Evolutionary conservation across 2,797 vertebrate genomes (phyloP), one percentile per base, ranked within the genome.

Genomic region (Chrosomus eos): DNA sequence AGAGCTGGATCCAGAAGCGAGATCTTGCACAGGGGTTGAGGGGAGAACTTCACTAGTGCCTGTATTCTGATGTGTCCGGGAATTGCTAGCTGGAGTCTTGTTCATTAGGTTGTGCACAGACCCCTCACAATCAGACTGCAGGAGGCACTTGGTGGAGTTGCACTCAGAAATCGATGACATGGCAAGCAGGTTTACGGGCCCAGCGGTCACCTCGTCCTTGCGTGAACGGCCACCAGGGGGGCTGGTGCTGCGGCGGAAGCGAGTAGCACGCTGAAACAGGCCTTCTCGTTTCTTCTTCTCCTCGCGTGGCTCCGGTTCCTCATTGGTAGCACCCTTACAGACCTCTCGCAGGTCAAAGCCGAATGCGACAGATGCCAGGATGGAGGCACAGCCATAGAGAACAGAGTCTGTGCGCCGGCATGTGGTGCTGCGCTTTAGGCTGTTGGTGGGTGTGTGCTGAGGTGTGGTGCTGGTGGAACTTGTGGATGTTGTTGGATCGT

Each of bases 341-440:
- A 96, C 93, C 82, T 97, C 96, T 23, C 97, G 92, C 11, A 99
- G 91, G 81, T 99, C 97, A 3, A 95, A 94, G 36, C 98, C 97
- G 33, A 99, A 93, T 23, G 95, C 96, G n/a, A 99, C 93, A 0
- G 97, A 97, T 0, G 97, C 97, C 86, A 99, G 94, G 75, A 99
- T 87, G 1, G 95, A 91, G 31, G 96, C 95, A 70, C 97, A 98
- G 43, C 95, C 92, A 2, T 96, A 96, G 83, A 99, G 89, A 28
- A 95, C 96, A 0, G 94, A 91, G 89, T 98, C 97, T 0, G 94
- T 98, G 90, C 93, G 96, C 70, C 96, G 96, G 23, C 93, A 95
- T 70, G 91, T 93, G 0, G 91, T 79, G 0, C 93, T 80, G 82
- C 96, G 93, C 89, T 96, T 95, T 84, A 96, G 93, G 89, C 95